Evolutionary conservation across 2,888 invertebrate species (phyloP), one percentile per base, ranked within the genome.

Genomic region (Pocota personata): DNA sequence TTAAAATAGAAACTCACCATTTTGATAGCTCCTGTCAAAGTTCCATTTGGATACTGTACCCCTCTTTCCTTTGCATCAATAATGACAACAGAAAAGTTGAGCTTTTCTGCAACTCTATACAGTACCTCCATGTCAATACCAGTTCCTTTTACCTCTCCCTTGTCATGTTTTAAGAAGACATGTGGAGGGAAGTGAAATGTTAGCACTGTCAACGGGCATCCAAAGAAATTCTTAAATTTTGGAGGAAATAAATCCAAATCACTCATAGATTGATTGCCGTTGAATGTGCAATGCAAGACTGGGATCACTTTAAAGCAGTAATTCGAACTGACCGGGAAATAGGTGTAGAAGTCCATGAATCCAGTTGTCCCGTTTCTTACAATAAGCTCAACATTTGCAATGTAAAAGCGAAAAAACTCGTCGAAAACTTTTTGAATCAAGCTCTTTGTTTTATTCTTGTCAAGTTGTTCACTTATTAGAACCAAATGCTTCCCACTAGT

Each of bases 21-120:
- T 87, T 87, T 84, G 7, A 90, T 87, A 1, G 90, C 89, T 2
- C 92, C 91, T 7, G 92, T 90, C 2, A 88, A 46, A 5, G 90
- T 90, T 16, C 91, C 92, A 88, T 92, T 91, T n/a, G 87, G 66
- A 5, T 82, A 73, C 0, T 88, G 66, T 4, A 79, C 19, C 2
- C 92, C 91, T 2, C 91, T 67, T 16, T 57, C 19, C 14, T 14
- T 8, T 1, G 73, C 3, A 10, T 78, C 67, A 3, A 69, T 46
- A 3, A 60, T 16, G 1, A 6, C 27, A 10, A 78, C 48, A 2
- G 67, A 40, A 19, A 83, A 83, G 24, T 83, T 83, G 0, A 83
- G 60, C 3, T 78, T 69, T 6, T 67, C 55, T 8, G 83, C 78
- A 12, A 83, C 16, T 24, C 24, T 78, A 12, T 46, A 35, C 0